Base-by-base conservation (phyloP, 2,113 vertebrate species). In the Halcyon malimbica region DNA sequence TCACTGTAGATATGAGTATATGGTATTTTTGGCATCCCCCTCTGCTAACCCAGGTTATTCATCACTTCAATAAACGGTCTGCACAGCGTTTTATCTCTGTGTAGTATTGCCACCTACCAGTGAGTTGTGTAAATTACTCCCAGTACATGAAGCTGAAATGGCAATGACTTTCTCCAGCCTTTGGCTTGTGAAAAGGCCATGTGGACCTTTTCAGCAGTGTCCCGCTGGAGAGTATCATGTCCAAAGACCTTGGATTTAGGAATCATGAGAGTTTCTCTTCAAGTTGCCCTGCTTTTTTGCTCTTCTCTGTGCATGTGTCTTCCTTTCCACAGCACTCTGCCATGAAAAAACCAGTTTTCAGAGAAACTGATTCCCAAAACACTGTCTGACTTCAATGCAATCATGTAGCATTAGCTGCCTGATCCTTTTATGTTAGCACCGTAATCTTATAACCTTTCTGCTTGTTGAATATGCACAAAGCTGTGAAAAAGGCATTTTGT, bases 91-190 rank as follows among this genome's bases (percentile, higher is more conserved):
- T 83, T 39, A 31, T 37, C 60, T 41, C 80, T 68, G 80, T 20
- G 1, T 16, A 10, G n/a, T 90, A 85, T 93, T 92, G 95, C 92
- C 96, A 86, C 60, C 94, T 96, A 83, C 13, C 96, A 75, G 80
- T 51, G 86, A 75, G 14, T 5, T 51, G 37, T 51, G 76, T 44
- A 51, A 91, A 95, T 84, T 41, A 29, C 83, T 84, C 41, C 10
- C 69, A 7, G 86, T 23, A 0, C 46, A 29, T 2, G 5, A 46
- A 87, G 46, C 46, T 60, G 37, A 33, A 65, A 10, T 11, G 39
- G 57, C 18, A 6, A 2, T 50, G 19, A 41, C 25, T 57, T 25
- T 4, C 48, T 64, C 23, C 17, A 64, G 42, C 85, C 6, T 26
- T 17, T 2, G 1, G 25, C 76, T 76, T 69, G 50, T 6, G 41